These are phyloP conservation scores for Ramazzottius varieornatus DNA, from an alignment of 2,888 invertebrate species.

Conservation along the genomic window DNA sequence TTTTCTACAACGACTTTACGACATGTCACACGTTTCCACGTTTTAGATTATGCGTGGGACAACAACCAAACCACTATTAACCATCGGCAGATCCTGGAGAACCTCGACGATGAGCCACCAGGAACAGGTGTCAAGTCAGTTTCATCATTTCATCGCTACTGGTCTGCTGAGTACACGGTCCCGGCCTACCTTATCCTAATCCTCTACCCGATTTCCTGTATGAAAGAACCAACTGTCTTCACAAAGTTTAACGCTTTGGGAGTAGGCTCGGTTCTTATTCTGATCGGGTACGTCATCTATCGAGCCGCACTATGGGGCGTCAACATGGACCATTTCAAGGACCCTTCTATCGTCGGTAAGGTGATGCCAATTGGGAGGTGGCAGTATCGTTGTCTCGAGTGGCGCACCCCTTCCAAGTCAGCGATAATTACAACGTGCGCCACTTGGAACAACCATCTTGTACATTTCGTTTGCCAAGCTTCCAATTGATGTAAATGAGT, in stretches of 20 bases:
- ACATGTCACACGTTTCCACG: too few species aligned
- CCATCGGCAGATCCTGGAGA: not conserved
- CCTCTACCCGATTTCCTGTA: constrained; percentile 53
- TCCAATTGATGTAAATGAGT: not conserved
- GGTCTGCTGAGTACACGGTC: constrained; percentile 50
- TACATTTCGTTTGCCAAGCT: too few species aligned
- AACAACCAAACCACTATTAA: not conserved
- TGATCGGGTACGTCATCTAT: not conserved
- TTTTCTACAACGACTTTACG: too few species aligned
- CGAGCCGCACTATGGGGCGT: not conserved
- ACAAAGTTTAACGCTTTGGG: constrained; percentile 72
- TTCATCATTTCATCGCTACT: constrained; percentile 30
- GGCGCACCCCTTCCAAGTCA: too few species aligned
- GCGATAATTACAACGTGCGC: too few species aligned
- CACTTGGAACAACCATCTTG: too few species aligned
- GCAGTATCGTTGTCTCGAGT: too few species aligned
- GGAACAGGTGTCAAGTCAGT: not conserved
- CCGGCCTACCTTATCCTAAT: constrained; percentile 48
- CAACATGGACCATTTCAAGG: not conserved
- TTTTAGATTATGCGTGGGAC: constrained; percentile 5
- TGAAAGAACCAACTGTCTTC: constrained; percentile 63
- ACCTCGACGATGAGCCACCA: not conserved
- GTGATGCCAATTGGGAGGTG: too few species aligned
- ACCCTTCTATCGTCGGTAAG: not conserved
- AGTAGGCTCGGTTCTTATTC: not conserved